Evolutionary conservation across 2,113 vertebrate species (phyloP).

Genomic region (Eudyptes chrysolophus): DNA sequence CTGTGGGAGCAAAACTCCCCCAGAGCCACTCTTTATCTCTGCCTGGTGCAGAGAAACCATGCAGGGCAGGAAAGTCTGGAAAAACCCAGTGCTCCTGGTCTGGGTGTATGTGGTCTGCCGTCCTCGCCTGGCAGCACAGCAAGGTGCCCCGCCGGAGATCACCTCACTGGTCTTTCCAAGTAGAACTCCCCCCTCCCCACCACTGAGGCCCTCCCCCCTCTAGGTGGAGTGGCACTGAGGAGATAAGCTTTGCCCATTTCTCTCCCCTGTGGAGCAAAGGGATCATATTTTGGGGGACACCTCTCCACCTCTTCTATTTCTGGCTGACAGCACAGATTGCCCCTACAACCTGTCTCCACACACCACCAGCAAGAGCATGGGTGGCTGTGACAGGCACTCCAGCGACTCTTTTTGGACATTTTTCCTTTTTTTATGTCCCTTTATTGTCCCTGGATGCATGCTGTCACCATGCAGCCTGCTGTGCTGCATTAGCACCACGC

Average conservation of each 20-base stretch:
- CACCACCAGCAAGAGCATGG: not conserved
- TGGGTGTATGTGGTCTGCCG: not conserved
- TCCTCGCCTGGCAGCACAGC: not conserved
- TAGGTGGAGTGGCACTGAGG: not conserved
- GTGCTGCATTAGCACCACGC: not conserved
- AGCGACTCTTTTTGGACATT: not conserved
- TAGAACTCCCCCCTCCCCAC: not conserved
- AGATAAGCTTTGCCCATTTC: not conserved
- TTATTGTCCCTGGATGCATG: not conserved
- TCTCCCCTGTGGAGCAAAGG: not conserved
- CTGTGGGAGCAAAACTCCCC: not conserved
- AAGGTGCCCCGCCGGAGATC: not conserved
- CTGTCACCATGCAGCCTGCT: fast-evolving
- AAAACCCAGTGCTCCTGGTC: not conserved
- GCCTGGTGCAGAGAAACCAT: not conserved
- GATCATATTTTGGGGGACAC: not conserved
- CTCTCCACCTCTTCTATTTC: not conserved
- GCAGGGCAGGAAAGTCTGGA: not conserved
- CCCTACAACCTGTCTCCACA: not conserved
- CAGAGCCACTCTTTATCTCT: not conserved
- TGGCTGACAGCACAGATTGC: not conserved
- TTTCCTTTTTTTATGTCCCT: not conserved
- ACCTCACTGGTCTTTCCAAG: not conserved
- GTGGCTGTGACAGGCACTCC: not conserved
- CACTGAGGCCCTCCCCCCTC: not conserved